A percentile compares a stretch with the other conserved stretches of the same genome.
These are phyloP conservation scores for Liopterus haemorrhoidalis DNA, from an alignment of 2,888 invertebrate genomes.

Conservation along the genomic window DNA sequence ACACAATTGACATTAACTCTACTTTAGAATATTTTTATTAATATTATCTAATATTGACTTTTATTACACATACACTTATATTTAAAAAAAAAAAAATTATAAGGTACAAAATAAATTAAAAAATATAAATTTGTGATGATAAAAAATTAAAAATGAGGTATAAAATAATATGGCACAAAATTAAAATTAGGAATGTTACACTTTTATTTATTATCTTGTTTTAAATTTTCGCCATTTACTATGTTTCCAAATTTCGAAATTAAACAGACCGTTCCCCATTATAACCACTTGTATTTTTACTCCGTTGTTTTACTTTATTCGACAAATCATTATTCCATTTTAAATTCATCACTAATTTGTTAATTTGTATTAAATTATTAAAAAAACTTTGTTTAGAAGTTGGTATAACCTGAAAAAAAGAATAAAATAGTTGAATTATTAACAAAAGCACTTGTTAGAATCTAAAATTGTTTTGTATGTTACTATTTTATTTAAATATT, in stretches of 20 bases:
- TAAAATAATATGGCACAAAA: constrained; percentile 6
- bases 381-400: no score
- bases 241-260: constrained; percentile 70
- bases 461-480: no score
- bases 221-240: constrained; percentile 65
- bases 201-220: constrained; percentile 36
- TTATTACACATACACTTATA: constrained; percentile 6
- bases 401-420: no score
- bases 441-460: no score
- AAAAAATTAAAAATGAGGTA: constrained; percentile 8
- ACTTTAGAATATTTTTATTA: no score
- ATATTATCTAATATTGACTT: constrained; percentile 15
- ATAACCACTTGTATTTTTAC: constrained; percentile 32
- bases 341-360: constrained; percentile 20
- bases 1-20: constrained; percentile 17
- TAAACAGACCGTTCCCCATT: constrained; percentile 33
- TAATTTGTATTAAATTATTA: no score
- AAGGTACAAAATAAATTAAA: constrained; percentile 16
- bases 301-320: no score
- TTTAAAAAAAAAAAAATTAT: constrained; percentile 19
- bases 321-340: constrained; percentile 15
- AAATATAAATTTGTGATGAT: constrained; percentile 3
- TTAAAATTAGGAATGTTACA: constrained; percentile 2
- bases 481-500: no score
- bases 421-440: no score